These are phyloP conservation scores for Bufotes viridis DNA, from an alignment of 2,797 vertebrate genomes.

Conservation along the genomic window DNA sequence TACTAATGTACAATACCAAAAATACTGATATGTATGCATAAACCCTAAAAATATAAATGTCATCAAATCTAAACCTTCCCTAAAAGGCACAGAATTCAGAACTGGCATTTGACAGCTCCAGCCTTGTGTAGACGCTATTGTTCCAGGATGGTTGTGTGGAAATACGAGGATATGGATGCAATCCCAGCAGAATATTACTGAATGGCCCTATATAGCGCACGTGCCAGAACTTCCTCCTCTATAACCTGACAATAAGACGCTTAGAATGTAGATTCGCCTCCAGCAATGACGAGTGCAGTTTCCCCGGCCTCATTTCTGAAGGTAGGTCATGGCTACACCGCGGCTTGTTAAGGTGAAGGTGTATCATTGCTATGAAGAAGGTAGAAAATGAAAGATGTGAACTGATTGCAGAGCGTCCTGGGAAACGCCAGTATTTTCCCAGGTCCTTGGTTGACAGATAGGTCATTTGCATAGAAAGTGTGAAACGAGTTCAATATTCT, in stretches of 20 bases:
- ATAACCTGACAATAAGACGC: not conserved
- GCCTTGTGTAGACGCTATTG: constrained; percentile 6
- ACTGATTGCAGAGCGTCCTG: not conserved
- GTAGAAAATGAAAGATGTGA: not conserved
- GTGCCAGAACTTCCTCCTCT: constrained; percentile 7
- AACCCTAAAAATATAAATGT: not conserved
- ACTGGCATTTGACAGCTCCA: not conserved
- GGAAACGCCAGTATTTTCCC: not conserved
- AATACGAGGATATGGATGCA: constrained; percentile 9
- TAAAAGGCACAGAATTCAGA: not conserved
- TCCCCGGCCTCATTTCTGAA: not conserved
- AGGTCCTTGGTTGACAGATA: not conserved
- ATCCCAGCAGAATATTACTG: not conserved
- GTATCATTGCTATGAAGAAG: not conserved
- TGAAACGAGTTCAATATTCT: constrained; percentile 5
- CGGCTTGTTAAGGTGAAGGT: not conserved
- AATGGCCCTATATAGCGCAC: not conserved
- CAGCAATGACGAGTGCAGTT: not conserved
- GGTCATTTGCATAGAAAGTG: not conserved
- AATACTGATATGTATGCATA: too few species aligned
- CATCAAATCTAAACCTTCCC: not conserved
- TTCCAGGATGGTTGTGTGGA: constrained; percentile 14
- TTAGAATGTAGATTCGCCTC: not conserved
- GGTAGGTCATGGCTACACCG: not conserved
- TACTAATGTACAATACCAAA: too few species aligned